Evolutionary conservation across 2,113 vertebrate species (phyloP).

Genomic region (Emydocephalus ijimae): DNA sequence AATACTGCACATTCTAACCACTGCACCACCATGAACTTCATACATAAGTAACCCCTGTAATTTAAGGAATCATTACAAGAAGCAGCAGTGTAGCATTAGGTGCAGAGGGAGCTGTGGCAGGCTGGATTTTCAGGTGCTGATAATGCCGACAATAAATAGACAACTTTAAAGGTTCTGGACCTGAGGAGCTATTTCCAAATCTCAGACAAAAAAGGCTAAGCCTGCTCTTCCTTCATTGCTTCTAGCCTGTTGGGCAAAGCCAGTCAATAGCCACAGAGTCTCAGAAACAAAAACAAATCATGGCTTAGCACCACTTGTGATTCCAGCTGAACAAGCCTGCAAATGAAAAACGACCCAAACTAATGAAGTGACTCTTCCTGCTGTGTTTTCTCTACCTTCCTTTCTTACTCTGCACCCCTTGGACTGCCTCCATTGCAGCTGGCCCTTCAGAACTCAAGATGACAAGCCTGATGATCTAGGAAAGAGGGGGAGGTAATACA

Average conservation of each 20-base stretch:
- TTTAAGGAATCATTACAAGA: not conserved
- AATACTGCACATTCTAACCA: not conserved
- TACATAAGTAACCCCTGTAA: not conserved
- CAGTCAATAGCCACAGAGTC: not conserved
- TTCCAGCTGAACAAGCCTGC: not conserved
- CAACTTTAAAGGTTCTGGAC: not conserved
- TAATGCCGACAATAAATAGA: not conserved
- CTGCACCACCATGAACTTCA: not conserved
- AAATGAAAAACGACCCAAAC: not conserved
- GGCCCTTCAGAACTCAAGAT: constrained; percentile 12
- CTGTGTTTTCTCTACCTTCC: not conserved
- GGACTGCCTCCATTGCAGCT: constrained; percentile 15
- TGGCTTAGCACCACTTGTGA: not conserved
- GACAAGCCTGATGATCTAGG: not conserved
- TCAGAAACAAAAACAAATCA: not conserved
- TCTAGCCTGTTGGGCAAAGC: not conserved
- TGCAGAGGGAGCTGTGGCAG: not conserved
- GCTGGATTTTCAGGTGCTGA: not conserved
- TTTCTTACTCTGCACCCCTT: not conserved
- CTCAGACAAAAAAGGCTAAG: not conserved
- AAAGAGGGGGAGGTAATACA: not conserved
- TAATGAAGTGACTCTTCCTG: not conserved
- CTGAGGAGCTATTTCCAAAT: not conserved
- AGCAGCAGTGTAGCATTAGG: not conserved
- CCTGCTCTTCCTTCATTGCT: not conserved